Conservation (phyloP, 2,888 invertebrate species). For the Arge pagana region DNA sequence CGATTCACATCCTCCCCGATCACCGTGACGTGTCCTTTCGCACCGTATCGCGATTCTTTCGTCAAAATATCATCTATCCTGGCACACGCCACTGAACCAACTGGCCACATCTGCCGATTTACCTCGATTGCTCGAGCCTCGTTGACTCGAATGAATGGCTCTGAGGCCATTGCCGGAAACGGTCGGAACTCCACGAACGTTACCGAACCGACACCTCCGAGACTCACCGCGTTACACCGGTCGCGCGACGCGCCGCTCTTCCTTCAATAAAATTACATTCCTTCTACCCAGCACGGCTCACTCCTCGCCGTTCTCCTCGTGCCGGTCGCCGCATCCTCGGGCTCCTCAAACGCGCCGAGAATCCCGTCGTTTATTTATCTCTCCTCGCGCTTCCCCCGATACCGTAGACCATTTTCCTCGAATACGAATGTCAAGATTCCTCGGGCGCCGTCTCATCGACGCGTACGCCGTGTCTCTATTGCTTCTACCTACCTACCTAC, state of each 20-base stretch:
- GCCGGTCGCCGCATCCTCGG: not conserved
- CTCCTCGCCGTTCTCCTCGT: slow-evolving; percentile 5
- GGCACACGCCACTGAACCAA: slow-evolving; percentile 39
- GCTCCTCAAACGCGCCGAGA: too few relatives aligned
- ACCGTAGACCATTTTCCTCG: too few relatives aligned
- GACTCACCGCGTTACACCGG: slow-evolving; percentile 45
- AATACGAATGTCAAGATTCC: too few relatives aligned
- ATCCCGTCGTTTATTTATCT: too few relatives aligned
- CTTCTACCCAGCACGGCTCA: too few relatives aligned
- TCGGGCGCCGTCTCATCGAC: too few relatives aligned
- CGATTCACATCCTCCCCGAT: too few relatives aligned
- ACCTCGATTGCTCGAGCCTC: slow-evolving; percentile 24
- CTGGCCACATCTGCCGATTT: slow-evolving; percentile 40
- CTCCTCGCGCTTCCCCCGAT: too few relatives aligned
- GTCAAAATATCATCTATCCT: slow-evolving; percentile 31
- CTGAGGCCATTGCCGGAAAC: slow-evolving; percentile 35
- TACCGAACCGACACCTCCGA: slow-evolving; percentile 30
- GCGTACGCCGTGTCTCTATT: too few relatives aligned
- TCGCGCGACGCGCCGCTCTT: too few relatives aligned
- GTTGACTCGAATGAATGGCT: slow-evolving; percentile 44
- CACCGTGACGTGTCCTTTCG: too few relatives aligned
- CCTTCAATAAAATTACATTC: slow-evolving; percentile 48
- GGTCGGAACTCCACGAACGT: slow-evolving; percentile 37
- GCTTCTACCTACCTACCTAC: too few relatives aligned
- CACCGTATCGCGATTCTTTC: slow-evolving; percentile 27